Percentiles rank a stretch among this genome's conserved stretches.
phyloP scores from a whole-genome alignment of 92 coral and sea anemone species.

The Epizoanthus fatuus region DNA sequence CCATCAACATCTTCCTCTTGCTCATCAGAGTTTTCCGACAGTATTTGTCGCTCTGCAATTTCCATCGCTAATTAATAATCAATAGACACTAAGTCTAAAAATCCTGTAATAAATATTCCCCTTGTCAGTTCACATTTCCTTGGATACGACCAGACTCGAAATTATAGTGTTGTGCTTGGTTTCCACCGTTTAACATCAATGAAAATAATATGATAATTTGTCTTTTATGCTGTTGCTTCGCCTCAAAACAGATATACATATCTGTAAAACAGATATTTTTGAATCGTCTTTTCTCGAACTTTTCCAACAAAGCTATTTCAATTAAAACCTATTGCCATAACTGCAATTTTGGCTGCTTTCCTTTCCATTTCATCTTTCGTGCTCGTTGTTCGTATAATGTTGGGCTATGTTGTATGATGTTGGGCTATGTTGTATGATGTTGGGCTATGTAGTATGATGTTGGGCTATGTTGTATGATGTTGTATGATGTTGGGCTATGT shows the following conservation, averaged over 20 bases:
- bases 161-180: neutral
- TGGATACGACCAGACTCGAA: neutral
- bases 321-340: neutral
- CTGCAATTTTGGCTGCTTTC: neutral
- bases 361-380: neutral
- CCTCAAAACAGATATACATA: too few species aligned
- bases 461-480: too few species aligned
- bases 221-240: neutral
- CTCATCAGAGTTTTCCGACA: too few species aligned
- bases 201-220: neutral
- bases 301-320: neutral
- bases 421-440: too few species aligned
- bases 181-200: neutral
- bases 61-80: neutral
- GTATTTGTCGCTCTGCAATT: neutral
- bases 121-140: neutral
- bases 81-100: neutral
- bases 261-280: neutral
- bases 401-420: too few species aligned
- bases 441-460: too few species aligned
- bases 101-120: neutral
- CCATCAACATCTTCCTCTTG: neutral
- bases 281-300: neutral
- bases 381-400: too few species aligned
- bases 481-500: too few species aligned